Base-by-base conservation (phyloP, 2,888 invertebrate genomes). In the Taphrorychus bicolor region DNA sequence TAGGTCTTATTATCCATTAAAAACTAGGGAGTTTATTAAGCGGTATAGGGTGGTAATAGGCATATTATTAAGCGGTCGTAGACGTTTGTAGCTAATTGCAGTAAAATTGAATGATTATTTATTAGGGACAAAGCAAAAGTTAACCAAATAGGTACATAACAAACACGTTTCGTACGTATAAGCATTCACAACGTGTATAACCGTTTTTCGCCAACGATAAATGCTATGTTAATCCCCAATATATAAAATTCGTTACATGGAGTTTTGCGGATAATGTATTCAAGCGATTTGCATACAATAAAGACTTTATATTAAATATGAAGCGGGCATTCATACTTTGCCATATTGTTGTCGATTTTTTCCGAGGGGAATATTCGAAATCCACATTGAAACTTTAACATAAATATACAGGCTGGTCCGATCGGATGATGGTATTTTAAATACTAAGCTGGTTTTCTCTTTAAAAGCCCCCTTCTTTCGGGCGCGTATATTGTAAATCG, bases 181-280 rank as follows among this genome's bases (percentile, higher is more conserved):
- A 42, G 21, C 58, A 45, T 58, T 19, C 32, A 22, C 11, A 40
- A 21, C 19, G 14, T 22, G 21, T 54, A 18, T 54, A 54, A 17
- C 54, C 32, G 32, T 54, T 40, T 66, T 52, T 62, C 41, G 58
- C 62, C 48, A 58, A 62, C 48, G 49, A 68, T 72, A 74, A 72
- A 73, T 73, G 78, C 78, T 78, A 80, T 80, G 80, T 78, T 79
- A 80, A 79, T 80, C 76, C 76, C 70, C 57, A 74, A 76, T 78
- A 79, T 80, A 79, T 79, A 70, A 79, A 79, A 79, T 80, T 79
- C 80, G 79, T 80, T 80, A 79, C 78, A 76, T 74, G 74, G 71
- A 72, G 74, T 71, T 64, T 52, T 61, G 60, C 65, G 67, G 73
- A 72, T 76, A 77, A 78, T 78, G 74, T 77, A 77, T 77, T 76